Base-by-base conservation (phyloP, 1,140 invertebrate species). In the Drosophila micromelanica region DNA sequence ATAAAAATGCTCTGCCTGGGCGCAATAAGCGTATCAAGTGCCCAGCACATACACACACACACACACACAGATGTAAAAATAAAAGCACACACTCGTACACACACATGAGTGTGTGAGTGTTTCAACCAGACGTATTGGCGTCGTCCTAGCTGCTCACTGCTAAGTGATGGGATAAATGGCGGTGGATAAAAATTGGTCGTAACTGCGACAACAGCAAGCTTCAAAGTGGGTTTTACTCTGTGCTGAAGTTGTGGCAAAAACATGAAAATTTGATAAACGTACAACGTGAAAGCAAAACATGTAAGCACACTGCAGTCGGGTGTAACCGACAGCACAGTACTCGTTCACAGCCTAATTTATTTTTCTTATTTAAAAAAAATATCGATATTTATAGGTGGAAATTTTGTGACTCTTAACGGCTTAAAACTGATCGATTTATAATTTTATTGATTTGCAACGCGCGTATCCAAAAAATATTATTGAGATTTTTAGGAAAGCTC, bases 1-100 rank as follows among this genome's bases (percentile, higher is more conserved):
- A 89, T 89, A 89, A 89, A 87, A 89, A 69, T 45, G 65, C 76
- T 74, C 71, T 81, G 63, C 64, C 73, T 84, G 72, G 52, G 84
- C 69, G 85, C 89, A 87, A 87, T 87, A 87, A 89, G 85, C 84
- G 84, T 89, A 87, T 89, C 84, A 87, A 89, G 84, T 89, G 82
- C 68, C 78, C 64, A 46, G 64, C 69, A 86, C 56, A 64, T 37
- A 48, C 30, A 51, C 64, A 73, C 40, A 43, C 46, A 45, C 6
- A 54, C 5, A 49, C 60, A 37, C 27, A 64, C 55, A 64, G 30
- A 43, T 48, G 57, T 35, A 15, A 32, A 45, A 63, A 59, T 12
- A 73, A 23, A 57, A 32, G 55, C 23, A 55, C 40, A 46, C 43
- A 46, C 56, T 8, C 13, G 42, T 6, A 38, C 20, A 27, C 42